phyloP scores from a whole-genome alignment of 2,888 invertebrate species.

The Synergus itoensis region DNA sequence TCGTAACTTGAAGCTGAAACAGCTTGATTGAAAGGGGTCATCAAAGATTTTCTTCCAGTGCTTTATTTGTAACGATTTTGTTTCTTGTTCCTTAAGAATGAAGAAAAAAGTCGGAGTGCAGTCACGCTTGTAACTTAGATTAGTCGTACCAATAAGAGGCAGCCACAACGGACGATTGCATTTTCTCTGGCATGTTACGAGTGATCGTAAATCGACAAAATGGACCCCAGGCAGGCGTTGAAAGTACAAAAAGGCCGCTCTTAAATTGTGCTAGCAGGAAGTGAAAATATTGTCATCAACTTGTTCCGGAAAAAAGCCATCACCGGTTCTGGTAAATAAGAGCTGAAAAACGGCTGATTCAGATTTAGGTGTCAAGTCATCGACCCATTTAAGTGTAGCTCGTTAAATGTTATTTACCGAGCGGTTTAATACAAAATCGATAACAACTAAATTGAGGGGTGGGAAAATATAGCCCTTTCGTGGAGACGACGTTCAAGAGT shows the following conservation, averaged over 20 bases:
- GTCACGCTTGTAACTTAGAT: conserved; percentile 54
- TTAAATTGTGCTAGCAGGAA: background rate
- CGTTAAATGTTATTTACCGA: conserved; percentile 48
- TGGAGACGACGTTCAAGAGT: conserved; percentile 7
- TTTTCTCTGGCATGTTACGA: conserved; percentile 49
- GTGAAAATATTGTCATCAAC: background rate
- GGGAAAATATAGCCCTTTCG: conserved; percentile 20
- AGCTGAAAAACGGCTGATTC: conserved; percentile 4
- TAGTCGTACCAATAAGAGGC: conserved; percentile 53
- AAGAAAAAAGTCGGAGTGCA: conserved; percentile 23
- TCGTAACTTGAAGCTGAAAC: conserved; percentile 33
- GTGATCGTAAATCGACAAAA: conserved; percentile 49
- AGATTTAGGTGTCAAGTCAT: conserved; percentile 35
- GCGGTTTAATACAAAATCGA: conserved; percentile 43
- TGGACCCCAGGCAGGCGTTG: conserved; percentile 35
- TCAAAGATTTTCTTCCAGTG: conserved; percentile 29
- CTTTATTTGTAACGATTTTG: conserved; percentile 26
- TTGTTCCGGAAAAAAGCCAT: background rate
- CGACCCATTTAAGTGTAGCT: conserved; percentile 31
- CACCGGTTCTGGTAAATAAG: conserved; percentile 5
- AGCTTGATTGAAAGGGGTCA: conserved; percentile 23
- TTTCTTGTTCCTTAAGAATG: conserved; percentile 15
- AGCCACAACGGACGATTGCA: conserved; percentile 54
- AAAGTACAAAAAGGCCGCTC: background rate
- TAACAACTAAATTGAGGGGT: conserved; percentile 30